Base-by-base conservation (phyloP, 2,113 vertebrate species). In the Varanus komodoensis region DNA sequence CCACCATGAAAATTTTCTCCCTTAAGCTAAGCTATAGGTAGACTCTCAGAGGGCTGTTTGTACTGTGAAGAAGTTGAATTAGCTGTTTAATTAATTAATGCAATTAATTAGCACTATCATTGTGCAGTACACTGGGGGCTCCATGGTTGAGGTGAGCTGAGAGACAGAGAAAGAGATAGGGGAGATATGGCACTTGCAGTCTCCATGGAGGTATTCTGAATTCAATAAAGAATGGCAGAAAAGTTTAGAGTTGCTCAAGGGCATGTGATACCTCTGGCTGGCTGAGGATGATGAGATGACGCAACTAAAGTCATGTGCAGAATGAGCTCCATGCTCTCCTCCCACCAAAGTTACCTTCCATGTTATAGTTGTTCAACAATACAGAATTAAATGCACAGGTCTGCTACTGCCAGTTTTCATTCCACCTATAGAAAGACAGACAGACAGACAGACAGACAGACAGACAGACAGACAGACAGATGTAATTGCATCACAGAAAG, bases 1-100 rank as follows among this genome's bases (percentile, higher is more conserved):
- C 32, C 73, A 34, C n/a, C 79, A 21, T 87, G 5, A 73, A 27
- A 68, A 32, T 23, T 86, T 89, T 87, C 50, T 77, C 75, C 84
- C 38, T 91, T 44, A 88, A 91, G 8, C 17, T 86, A 79, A 14
- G 1, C 25, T 69, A 89, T 90, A 89, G 89, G 44, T 93, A 29
- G 83, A 38, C 23, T 74, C 54, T 57, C 82, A 81, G 17, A 54
- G 32, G 54, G 84, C 6, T 19, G 75, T 19, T 82, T 69, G 64
- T 3, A 84, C 8, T 80, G 14, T 50, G 50, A 54, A 69, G 44
- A 95, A 90, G 48, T 52, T 1, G 8, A 8, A 71, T 15, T 52
- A 92, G 90, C 57, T 92, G 54, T 74, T 89, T 90, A 95, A 83
- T 6, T 69, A 64, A 64, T 4, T 54, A 82, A 82, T 38, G 21